Percentiles rank a stretch among this genome's conserved stretches.
Conservation (phyloP, 2,797 vertebrate genomes). For the Tadarida brasiliensis region DNA sequence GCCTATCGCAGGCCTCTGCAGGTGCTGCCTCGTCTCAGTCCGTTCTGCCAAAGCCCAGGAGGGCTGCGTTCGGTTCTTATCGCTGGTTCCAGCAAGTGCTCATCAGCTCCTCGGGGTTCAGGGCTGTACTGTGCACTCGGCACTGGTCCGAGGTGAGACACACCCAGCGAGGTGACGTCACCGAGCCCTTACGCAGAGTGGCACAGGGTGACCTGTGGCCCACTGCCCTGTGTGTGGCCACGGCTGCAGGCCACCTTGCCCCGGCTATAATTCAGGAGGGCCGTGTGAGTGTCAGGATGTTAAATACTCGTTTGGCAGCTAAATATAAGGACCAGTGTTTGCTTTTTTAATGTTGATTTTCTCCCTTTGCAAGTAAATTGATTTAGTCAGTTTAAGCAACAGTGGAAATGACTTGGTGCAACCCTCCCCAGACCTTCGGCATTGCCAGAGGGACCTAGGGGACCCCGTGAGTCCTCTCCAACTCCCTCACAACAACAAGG, state of each 20-base stretch:
- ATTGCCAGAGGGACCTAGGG: neutral
- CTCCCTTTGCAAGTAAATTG: neutral
- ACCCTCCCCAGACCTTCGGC: neutral
- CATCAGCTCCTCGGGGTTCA: neutral
- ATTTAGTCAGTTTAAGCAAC: constrained; percentile 28
- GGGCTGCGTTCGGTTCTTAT: neutral
- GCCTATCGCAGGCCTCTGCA: neutral
- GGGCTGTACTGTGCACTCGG: neutral
- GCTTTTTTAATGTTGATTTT: neutral
- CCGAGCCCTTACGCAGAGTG: neutral
- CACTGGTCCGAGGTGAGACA: neutral
- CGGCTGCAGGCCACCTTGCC: neutral
- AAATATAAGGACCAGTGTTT: neutral
- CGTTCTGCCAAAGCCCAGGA: neutral
- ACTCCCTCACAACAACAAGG: neutral
- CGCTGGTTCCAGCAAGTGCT: neutral
- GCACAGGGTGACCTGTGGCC: neutral
- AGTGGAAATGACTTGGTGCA: neutral
- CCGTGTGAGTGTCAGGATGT: neutral
- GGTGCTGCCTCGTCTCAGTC: neutral
- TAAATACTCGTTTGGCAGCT: neutral
- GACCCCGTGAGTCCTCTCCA: neutral
- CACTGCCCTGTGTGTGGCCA: neutral
- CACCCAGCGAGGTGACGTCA: neutral
- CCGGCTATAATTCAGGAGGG: neutral